Evolutionary conservation across 2,113 vertebrate species (phyloP).

Genomic region (Takifugu flavidus): DNA sequence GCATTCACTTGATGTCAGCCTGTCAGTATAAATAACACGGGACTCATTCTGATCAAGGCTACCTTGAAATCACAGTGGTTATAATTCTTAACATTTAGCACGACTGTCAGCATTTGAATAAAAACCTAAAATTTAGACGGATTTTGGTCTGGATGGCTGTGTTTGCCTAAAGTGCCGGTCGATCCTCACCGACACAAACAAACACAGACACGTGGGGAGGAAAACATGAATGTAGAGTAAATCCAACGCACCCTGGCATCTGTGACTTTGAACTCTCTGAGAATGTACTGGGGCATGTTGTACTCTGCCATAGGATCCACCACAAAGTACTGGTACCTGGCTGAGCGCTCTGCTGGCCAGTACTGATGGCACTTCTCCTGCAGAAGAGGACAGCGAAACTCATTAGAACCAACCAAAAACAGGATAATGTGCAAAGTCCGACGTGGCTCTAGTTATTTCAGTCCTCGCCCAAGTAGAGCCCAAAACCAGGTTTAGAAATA

Average conservation of each 20-base stretch:
- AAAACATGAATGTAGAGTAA: constrained; percentile 8
- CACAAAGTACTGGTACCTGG: constrained; percentile 96
- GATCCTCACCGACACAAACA: not conserved
- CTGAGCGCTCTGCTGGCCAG: constrained; percentile 94
- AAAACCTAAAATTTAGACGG: constrained; percentile 39
- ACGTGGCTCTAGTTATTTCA: not conserved
- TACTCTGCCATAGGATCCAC: constrained; percentile 98
- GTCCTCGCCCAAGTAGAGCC: too few relatives aligned
- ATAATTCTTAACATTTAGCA: constrained; percentile 39
- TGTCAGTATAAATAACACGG: constrained; percentile 57
- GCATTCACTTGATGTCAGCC: constrained; percentile 45
- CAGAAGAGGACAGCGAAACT: constrained; percentile 22
- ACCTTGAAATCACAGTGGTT: constrained; percentile 46
- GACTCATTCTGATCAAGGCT: constrained; percentile 39
- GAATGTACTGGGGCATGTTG: constrained; percentile 98
- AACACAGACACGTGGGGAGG: not conserved
- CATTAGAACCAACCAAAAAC: constrained; percentile 3
- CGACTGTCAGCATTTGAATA: constrained; percentile 21
- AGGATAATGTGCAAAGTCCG: not conserved
- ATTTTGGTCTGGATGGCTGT: constrained; percentile 27
- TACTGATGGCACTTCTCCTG: constrained; percentile 97
- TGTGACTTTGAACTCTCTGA: constrained; percentile 95
- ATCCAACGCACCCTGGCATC: constrained; percentile 85
- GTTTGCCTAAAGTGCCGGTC: constrained; percentile 31
- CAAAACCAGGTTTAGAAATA: too few relatives aligned